A percentile compares a stretch with the other conserved stretches of the same genome.
Conservation (phyloP, 2,113 vertebrate genomes). For the Cathartes aura region DNA sequence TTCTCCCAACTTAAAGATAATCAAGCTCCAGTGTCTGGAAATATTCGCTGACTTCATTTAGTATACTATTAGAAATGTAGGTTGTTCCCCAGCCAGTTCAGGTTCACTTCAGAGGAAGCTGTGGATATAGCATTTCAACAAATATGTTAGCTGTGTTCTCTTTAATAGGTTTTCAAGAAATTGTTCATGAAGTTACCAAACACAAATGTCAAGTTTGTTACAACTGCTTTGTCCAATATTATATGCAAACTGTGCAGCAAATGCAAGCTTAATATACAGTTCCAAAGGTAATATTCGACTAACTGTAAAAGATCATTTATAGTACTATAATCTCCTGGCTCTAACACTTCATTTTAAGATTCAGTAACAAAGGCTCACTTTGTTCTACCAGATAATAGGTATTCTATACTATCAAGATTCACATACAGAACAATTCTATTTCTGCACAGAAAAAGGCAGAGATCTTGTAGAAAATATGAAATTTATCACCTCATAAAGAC, state of each 20-base stretch:
- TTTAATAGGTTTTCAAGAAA: not conserved
- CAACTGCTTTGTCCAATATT: not conserved
- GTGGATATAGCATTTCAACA: not conserved
- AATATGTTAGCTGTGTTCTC: not conserved
- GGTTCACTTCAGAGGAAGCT: not conserved
- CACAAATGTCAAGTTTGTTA: not conserved
- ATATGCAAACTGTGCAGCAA: not conserved
- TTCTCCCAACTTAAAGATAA: not conserved
- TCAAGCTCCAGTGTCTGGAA: not conserved
- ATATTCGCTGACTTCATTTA: not conserved
- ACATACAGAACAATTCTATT: not conserved
- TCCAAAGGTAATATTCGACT: not conserved
- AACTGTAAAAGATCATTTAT: not conserved
- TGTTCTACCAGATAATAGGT: not conserved
- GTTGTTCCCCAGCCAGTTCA: not conserved
- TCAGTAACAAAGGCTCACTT: not conserved
- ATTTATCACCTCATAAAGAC: not conserved
- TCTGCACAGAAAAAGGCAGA: not conserved
- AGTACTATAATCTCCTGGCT: not conserved
- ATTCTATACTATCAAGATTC: not conserved
- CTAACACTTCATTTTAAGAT: not conserved
- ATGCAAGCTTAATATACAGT: not conserved
- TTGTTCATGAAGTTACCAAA: not conserved
- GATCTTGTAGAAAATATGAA: not conserved
- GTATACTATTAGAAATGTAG: not conserved